Evolutionary conservation across 2,113 vertebrate genomes (phyloP).

Genomic region (Vireo altiloquus): DNA sequence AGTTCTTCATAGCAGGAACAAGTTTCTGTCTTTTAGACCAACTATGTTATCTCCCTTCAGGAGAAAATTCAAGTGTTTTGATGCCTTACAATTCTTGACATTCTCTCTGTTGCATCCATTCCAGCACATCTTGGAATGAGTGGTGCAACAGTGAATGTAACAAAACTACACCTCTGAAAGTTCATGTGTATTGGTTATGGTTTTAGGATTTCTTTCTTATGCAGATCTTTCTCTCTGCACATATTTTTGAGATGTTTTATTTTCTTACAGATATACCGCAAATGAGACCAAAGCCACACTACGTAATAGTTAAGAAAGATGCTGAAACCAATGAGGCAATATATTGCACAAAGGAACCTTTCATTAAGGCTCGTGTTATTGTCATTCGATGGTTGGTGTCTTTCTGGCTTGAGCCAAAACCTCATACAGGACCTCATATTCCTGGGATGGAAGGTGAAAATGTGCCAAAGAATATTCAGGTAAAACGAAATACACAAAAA

Average conservation of each 20-base stretch:
- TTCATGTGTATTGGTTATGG: neutral
- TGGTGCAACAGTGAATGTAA: neutral
- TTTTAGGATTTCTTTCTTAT: neutral
- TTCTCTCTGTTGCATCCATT: neutral
- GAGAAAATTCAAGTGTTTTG: neutral
- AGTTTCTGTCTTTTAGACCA: neutral
- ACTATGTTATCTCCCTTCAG: neutral
- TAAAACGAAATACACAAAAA: slow-evolving; percentile 46
- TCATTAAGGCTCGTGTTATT: slow-evolving; percentile 95
- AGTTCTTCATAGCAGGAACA: neutral
- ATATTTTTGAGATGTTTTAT: neutral
- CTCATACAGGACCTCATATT: slow-evolving; percentile 87
- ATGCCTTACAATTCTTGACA: neutral
- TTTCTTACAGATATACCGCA: slow-evolving; percentile 88
- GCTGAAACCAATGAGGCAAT: slow-evolving; percentile 87
- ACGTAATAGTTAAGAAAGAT: slow-evolving; percentile 89
- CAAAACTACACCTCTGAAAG: neutral
- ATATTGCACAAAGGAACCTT: slow-evolving; percentile 97
- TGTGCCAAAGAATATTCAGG: slow-evolving; percentile 99
- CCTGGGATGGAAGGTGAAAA: slow-evolving; percentile 96
- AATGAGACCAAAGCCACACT: slow-evolving; percentile 93
- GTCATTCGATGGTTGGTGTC: slow-evolving; percentile 98
- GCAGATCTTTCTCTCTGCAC: neutral
- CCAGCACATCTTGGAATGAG: neutral
- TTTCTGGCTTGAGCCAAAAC: slow-evolving; percentile 97